phyloP scores from a whole-genome alignment of 2,797 vertebrate species.

The Choloepus didactylus region DNA sequence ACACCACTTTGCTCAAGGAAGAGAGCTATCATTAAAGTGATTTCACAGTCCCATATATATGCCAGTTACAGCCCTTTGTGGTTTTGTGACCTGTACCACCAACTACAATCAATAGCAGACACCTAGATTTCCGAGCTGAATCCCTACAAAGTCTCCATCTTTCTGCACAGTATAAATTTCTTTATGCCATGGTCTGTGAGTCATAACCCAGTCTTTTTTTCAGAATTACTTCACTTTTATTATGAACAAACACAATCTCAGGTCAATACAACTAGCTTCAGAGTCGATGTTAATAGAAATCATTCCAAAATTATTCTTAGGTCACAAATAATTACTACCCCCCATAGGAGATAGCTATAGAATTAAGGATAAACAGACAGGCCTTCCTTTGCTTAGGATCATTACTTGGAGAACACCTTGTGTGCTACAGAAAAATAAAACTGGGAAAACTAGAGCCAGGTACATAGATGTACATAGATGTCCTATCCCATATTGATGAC shows the following conservation, averaged over 20 bases:
- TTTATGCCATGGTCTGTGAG: neutral
- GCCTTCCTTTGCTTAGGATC: neutral
- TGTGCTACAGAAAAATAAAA: slow-evolving; percentile 39
- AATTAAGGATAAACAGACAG: neutral
- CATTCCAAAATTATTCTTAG: no score
- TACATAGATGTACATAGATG: neutral
- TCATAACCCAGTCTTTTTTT: neutral
- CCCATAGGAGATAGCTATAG: no score
- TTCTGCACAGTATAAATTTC: neutral
- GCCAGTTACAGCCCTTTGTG: neutral
- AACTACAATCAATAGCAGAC: neutral
- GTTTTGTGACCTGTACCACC: neutral
- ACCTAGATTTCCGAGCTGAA: neutral
- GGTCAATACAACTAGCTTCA: no score
- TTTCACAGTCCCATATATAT: neutral
- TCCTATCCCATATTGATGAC: slow-evolving; percentile 62
- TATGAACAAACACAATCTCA: no score
- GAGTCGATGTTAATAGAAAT: no score
- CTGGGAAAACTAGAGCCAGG: neutral
- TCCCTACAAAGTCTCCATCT: neutral
- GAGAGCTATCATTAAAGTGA: neutral
- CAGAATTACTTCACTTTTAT: no score
- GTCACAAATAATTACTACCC: no score
- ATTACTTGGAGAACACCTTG: slow-evolving; percentile 50
- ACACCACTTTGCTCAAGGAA: slow-evolving; percentile 13